A percentile compares a stretch with the other conserved stretches of the same genome.
These are phyloP conservation scores for Silurus asotus DNA, from an alignment of 2,113 vertebrate species.

Conservation along the genomic window DNA sequence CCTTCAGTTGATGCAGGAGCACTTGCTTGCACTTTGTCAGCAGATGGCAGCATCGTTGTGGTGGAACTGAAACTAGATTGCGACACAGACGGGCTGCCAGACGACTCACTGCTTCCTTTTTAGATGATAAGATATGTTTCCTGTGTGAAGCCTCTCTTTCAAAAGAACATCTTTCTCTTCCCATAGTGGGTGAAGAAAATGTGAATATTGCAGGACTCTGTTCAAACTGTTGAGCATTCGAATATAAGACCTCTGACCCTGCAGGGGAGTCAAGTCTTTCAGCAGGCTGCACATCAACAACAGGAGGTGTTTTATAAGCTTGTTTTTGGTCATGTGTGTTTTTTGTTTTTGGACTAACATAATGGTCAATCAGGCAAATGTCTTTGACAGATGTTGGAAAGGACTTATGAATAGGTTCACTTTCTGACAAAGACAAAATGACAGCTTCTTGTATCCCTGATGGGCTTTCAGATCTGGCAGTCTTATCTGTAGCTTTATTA, in stretches of 20 bases:
- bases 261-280: slow-evolving; percentile 39
- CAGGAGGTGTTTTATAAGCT: background rate
- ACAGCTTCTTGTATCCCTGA: slow-evolving; percentile 25
- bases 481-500: slow-evolving; percentile 9
- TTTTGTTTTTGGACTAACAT: background rate
- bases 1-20: slow-evolving; percentile 66
- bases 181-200: slow-evolving; percentile 26
- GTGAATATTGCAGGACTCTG: background rate
- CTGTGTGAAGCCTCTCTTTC: background rate
- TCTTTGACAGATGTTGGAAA: slow-evolving; percentile 40
- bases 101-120: slow-evolving; percentile 47
- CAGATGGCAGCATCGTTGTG: slow-evolving; percentile 64
- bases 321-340: background rate
- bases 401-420: slow-evolving; percentile 30
- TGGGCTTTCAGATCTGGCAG: slow-evolving; percentile 43
- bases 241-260: slow-evolving; percentile 3
- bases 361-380: background rate
- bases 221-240: background rate
- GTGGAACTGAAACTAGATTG: slow-evolving; percentile 62
- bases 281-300: background rate
- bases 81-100: slow-evolving; percentile 66
- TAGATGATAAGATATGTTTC: background rate
- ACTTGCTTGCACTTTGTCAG: slow-evolving; percentile 69
- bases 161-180: background rate
- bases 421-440: slow-evolving; percentile 50